These are phyloP conservation scores for Tethea ocularis DNA, from an alignment of 2,888 invertebrate genomes.

Conservation along the genomic window DNA sequence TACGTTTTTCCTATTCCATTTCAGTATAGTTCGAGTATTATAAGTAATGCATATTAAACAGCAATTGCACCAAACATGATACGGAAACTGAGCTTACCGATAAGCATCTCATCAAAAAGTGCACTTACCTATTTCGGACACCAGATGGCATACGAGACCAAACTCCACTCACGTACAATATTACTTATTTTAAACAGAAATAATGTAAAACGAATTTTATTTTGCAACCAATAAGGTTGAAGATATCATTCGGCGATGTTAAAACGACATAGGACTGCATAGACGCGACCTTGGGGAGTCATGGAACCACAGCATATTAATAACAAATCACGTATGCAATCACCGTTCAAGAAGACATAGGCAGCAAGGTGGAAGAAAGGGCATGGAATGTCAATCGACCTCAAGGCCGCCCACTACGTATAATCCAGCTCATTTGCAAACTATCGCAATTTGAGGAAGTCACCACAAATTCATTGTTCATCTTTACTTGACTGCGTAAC, in stretches of 20 bases:
- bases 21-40: neutral
- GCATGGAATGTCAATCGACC: constrained; percentile 72
- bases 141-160: constrained; percentile 56
- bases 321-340: constrained; percentile 77
- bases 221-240: constrained; percentile 23
- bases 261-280: constrained; percentile 50
- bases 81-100: constrained; percentile 28
- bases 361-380: constrained; percentile 81
- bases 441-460: constrained; percentile 36
- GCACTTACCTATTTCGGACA: constrained; percentile 53
- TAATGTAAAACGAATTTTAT: constrained; percentile 21
- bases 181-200: neutral
- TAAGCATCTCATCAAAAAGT: constrained; percentile 35
- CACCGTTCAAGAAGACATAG: constrained; percentile 75
- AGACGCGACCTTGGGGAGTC: constrained; percentile 65
- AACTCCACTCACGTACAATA: constrained; percentile 58
- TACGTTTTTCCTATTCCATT: no score
- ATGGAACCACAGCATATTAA: constrained; percentile 76
- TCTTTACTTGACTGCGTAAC: constrained; percentile 39
- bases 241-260: constrained; percentile 22
- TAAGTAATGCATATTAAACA: neutral
- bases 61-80: neutral
- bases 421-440: constrained; percentile 50
- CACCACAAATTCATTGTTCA: constrained; percentile 29
- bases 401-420: constrained; percentile 66